phyloP scores from a whole-genome alignment of 2,888 invertebrate genomes.

The Xylophagus ater region DNA sequence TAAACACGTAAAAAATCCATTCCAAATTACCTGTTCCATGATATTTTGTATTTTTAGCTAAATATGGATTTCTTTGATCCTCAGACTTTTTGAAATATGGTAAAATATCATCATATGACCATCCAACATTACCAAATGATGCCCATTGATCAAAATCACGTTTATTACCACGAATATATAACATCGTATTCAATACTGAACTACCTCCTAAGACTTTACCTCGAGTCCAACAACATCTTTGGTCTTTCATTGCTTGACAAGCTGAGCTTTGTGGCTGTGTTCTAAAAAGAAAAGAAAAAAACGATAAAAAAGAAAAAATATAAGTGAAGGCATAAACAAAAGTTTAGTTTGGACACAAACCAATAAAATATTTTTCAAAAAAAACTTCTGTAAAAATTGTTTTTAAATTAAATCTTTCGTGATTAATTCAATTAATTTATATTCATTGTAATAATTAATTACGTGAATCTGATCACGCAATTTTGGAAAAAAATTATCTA shows the following conservation, averaged over 20 bases:
- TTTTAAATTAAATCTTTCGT: too few relatives aligned
- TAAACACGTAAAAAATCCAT: neutral
- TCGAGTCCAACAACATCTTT: conserved; percentile 78
- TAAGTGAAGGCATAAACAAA: too few relatives aligned
- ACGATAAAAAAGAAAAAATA: conserved; percentile 4
- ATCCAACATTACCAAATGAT: conserved; percentile 71
- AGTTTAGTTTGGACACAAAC: too few relatives aligned
- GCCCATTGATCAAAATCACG: conserved; percentile 85
- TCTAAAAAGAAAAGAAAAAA: conserved; percentile 49
- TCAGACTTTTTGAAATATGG: conserved; percentile 79
- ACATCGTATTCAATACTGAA: conserved; percentile 81
- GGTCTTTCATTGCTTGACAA: conserved; percentile 76
- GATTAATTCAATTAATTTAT: too few relatives aligned
- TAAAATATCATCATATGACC: conserved; percentile 72
- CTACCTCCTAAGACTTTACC: conserved; percentile 84
- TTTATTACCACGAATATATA: conserved; percentile 79
- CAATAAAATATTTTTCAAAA: too few relatives aligned
- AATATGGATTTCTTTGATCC: conserved; percentile 79
- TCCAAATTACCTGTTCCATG: conserved; percentile 54
- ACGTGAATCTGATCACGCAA: too few relatives aligned
- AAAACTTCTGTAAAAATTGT: too few relatives aligned
- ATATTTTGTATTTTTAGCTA: conserved; percentile 59
- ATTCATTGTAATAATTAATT: too few relatives aligned
- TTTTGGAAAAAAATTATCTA: too few relatives aligned
- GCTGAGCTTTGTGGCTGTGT: conserved; percentile 74